Conservation (phyloP, 2,797 vertebrate species). For the Psittacula echo region DNA sequence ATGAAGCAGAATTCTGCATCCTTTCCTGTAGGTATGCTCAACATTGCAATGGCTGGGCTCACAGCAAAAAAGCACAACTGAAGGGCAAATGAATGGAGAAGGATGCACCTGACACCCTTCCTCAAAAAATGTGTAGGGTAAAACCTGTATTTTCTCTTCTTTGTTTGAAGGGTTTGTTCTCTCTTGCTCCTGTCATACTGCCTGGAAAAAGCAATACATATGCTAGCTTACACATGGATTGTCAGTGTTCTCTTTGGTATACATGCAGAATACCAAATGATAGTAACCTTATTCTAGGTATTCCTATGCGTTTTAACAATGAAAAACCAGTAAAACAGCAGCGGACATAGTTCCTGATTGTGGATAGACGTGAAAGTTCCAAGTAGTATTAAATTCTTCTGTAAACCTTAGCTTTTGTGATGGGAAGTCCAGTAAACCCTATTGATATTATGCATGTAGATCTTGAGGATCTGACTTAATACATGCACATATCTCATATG, state of each 20-base stretch:
- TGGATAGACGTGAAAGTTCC: background rate
- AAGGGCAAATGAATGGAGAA: background rate
- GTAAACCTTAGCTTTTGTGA: background rate
- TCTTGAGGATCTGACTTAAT: background rate
- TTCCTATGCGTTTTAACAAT: background rate
- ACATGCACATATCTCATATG: rapidly evolving
- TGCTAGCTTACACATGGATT: background rate
- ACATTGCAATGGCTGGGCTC: background rate
- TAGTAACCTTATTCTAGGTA: background rate
- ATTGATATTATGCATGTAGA: background rate
- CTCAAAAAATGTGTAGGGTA: background rate
- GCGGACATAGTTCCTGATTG: background rate
- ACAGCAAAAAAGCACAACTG: background rate
- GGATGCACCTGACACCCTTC: background rate
- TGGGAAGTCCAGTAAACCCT: background rate
- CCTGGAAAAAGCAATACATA: background rate
- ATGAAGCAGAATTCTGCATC: background rate
- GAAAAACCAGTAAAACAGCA: background rate
- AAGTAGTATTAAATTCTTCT: background rate
- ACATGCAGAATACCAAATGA: background rate
- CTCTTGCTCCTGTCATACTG: background rate
- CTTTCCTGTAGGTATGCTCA: background rate
- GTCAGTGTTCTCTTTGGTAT: background rate
- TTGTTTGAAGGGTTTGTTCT: background rate
- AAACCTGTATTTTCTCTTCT: background rate